phyloP scores from a whole-genome alignment of 2,797 vertebrate genomes.

The Limnodromus scolopaceus region DNA sequence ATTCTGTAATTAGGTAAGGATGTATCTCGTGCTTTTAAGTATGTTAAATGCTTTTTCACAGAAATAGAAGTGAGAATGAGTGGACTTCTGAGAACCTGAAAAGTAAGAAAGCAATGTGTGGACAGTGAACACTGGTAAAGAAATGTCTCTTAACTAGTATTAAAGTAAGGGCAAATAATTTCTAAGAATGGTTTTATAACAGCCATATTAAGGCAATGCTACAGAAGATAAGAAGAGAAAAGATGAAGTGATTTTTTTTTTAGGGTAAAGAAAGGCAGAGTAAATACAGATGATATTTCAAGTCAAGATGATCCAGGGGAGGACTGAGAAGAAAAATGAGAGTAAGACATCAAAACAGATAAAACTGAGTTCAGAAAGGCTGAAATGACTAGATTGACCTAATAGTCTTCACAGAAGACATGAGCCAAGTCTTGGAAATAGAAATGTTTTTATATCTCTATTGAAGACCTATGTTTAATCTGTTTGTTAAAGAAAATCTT shows the following conservation, averaged over 20 bases:
- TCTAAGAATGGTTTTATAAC: background rate
- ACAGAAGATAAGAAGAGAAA: background rate
- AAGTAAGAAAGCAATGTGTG: background rate
- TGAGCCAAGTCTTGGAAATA: background rate
- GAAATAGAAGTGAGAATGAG: background rate
- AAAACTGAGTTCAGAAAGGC: background rate
- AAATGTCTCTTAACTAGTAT: background rate
- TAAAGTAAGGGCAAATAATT: background rate
- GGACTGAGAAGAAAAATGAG: background rate
- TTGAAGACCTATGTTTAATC: background rate
- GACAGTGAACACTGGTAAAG: background rate
- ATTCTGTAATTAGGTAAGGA: slow-evolving; percentile 96
- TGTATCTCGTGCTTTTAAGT: background rate
- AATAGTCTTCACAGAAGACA: background rate
- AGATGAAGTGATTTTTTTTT: background rate
- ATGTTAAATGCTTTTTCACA: background rate
- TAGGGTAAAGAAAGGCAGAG: background rate
- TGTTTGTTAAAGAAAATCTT: background rate
- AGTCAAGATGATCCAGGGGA: background rate
- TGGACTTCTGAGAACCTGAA: background rate
- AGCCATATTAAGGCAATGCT: background rate
- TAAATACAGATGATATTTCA: background rate
- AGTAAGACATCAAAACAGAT: background rate
- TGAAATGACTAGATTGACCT: background rate
- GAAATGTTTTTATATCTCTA: background rate